Conservation (phyloP, 2,797 vertebrate species). For the Ptychobarbus kaznakovi region DNA sequence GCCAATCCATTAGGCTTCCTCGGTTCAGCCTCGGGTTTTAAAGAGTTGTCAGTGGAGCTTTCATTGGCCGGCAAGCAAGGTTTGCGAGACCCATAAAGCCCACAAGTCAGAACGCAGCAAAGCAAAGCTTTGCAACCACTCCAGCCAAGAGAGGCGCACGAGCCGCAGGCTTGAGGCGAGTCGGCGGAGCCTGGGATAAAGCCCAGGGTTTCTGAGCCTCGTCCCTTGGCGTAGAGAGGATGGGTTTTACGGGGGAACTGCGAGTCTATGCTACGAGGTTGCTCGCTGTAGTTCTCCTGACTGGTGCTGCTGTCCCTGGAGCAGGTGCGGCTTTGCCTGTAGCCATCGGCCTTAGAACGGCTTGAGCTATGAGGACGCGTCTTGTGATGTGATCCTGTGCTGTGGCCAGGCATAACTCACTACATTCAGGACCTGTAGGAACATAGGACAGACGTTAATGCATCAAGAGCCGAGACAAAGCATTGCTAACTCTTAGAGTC, state of each 20-base stretch:
- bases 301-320: constrained; percentile 69
- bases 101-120: constrained; percentile 93
- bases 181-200: constrained; percentile 91
- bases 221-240: constrained; percentile 75
- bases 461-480: background rate
- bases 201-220: constrained; percentile 85
- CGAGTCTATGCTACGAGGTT: constrained; percentile 58
- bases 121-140: constrained; percentile 86
- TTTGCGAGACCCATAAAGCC: constrained; percentile 84
- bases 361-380: constrained; percentile 65
- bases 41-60: constrained; percentile 79
- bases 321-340: constrained; percentile 66
- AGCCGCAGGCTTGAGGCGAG: constrained; percentile 78
- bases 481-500: background rate
- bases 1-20: constrained; percentile 77
- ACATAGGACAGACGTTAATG: background rate
- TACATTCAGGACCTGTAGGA: constrained; percentile 78
- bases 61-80: constrained; percentile 81
- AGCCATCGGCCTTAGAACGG: constrained; percentile 69
- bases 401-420: constrained; percentile 91
- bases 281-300: constrained; percentile 69
- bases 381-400: constrained; percentile 76
- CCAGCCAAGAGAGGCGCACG: constrained; percentile 88
- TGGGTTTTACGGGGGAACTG: constrained; percentile 67
- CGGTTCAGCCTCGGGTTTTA: constrained; percentile 68